Conservation (phyloP, 2,797 vertebrate species). For the Cryptoblepharus egeriae region DNA sequence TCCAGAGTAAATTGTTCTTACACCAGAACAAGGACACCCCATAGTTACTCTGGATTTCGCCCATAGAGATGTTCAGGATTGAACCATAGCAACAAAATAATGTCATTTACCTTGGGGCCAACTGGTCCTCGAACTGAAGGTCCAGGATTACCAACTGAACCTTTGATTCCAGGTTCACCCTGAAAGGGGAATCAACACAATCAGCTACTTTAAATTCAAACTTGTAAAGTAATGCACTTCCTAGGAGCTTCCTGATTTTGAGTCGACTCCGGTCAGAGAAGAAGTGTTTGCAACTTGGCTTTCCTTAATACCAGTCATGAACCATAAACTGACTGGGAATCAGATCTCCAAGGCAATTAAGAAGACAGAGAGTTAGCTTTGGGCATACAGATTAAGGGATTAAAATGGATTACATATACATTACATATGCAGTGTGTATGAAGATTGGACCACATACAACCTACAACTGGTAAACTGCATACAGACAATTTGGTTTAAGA, state of each 20-base stretch:
- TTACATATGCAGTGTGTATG: neutral
- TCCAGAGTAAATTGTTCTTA: too few species aligned
- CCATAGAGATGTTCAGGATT: too few species aligned
- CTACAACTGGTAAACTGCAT: neutral
- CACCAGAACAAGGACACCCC: too few species aligned
- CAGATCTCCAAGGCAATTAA: too few species aligned
- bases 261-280: too few species aligned
- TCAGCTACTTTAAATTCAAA: neutral
- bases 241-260: too few species aligned
- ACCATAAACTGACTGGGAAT: too few species aligned
- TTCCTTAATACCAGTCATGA: too few species aligned
- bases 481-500: neutral
- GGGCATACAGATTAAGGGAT: neutral
- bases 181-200: slow-evolving; percentile 59
- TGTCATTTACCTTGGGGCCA: slow-evolving; percentile 84
- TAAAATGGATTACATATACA: neutral
- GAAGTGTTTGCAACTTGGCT: too few species aligned
- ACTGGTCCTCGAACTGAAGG: slow-evolving; percentile 78
- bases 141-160: slow-evolving; percentile 78
- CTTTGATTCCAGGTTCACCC: slow-evolving; percentile 83
- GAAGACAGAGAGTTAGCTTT: neutral
- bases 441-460: neutral
- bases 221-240: too few species aligned
- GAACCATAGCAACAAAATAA: neutral
- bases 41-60: too few species aligned